Conservation (phyloP, 2,888 invertebrate species). For the Amiota mariae region DNA sequence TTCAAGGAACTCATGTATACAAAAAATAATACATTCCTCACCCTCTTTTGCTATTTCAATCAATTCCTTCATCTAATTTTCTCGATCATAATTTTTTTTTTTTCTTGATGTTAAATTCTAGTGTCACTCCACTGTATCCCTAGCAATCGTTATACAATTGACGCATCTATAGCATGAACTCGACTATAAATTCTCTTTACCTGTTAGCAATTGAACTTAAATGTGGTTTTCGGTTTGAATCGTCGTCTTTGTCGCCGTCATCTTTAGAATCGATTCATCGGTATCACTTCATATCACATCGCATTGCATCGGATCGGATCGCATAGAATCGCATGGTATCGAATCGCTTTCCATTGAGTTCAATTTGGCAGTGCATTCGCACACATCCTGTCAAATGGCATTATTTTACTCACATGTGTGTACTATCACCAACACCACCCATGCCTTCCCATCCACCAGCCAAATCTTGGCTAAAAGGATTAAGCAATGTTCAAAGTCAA, state of each 20-base stretch:
- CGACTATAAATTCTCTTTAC: constrained; percentile 43
- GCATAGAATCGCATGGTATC: background rate
- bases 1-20: too few species aligned
- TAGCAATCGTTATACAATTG: constrained; percentile 3
- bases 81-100: too few species aligned
- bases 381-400: constrained; percentile 25
- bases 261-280: background rate
- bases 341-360: constrained; percentile 12
- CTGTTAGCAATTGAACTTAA: constrained; percentile 64
- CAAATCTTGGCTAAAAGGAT: constrained; percentile 22
- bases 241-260: constrained; percentile 40
- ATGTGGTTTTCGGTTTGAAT: constrained; percentile 48
- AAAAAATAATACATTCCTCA: too few species aligned
- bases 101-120: background rate
- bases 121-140: background rate
- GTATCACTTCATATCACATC: background rate
- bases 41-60: too few species aligned
- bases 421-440: background rate
- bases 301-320: background rate
- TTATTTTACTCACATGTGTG: constrained; percentile 21
- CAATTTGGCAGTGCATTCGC: constrained; percentile 23
- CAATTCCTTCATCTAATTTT: too few species aligned
- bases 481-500: constrained; percentile 32
- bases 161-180: constrained; percentile 26
- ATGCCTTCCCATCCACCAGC: background rate